These are phyloP conservation scores for Vireo altiloquus DNA, from an alignment of 2,113 vertebrate genomes.

Conservation along the genomic window DNA sequence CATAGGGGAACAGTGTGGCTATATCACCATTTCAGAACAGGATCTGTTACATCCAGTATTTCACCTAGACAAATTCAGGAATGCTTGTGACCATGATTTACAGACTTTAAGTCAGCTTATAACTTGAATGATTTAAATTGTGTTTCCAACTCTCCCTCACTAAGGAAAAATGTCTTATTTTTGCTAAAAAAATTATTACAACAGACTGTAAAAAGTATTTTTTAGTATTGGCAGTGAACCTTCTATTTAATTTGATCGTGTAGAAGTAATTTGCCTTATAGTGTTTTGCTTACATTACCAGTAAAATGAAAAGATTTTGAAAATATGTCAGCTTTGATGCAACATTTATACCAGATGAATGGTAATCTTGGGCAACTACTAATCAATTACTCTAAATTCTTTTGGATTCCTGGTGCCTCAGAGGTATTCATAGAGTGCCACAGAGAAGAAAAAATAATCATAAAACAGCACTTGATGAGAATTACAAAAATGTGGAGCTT, in stretches of 20 bases:
- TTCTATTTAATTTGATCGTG: background rate
- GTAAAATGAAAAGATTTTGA: background rate
- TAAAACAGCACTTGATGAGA: background rate
- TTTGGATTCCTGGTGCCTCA: background rate
- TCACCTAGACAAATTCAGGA: background rate
- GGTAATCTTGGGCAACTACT: background rate
- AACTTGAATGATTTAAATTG: background rate
- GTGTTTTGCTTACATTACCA: background rate
- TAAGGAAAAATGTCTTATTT: background rate
- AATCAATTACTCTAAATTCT: background rate
- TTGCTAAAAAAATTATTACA: background rate
- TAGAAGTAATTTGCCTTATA: background rate
- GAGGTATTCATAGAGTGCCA: background rate
- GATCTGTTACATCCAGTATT: background rate
- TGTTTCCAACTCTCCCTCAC: background rate
- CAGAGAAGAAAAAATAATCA: background rate
- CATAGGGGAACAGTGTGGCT: rapidly evolving
- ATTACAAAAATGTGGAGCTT: background rate
- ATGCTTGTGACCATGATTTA: background rate
- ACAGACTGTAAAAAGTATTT: background rate
- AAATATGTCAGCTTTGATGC: background rate
- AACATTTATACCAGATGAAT: background rate
- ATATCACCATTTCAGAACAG: background rate
- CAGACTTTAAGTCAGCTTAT: background rate
- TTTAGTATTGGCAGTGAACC: background rate